These are phyloP conservation scores for Callopanchax toddi DNA, from an alignment of 2,113 vertebrate genomes.

Conservation along the genomic window DNA sequence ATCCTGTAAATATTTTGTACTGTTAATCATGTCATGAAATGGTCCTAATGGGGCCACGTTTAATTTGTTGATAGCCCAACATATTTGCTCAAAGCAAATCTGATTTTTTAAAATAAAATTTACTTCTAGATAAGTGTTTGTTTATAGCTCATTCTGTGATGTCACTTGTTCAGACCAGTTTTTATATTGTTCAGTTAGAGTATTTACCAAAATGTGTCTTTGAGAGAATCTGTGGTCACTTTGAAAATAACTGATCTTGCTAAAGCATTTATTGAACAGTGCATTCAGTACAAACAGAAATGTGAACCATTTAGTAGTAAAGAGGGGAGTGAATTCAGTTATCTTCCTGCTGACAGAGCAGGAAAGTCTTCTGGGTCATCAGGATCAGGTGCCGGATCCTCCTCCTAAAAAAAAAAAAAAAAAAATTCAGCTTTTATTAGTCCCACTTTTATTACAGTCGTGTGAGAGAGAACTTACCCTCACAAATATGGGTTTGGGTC, in stretches of 20 bases:
- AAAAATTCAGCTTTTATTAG: neutral
- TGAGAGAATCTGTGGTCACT: no score
- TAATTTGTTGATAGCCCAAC: constrained; percentile 51
- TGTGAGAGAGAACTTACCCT: constrained; percentile 70
- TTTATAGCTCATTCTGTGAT: no score
- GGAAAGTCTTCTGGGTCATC: constrained; percentile 95
- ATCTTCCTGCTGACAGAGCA: constrained; percentile 79
- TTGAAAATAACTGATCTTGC: constrained; percentile 50
- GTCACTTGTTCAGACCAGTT: no score
- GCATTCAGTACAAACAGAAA: constrained; percentile 36
- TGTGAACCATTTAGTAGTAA: constrained; percentile 12
- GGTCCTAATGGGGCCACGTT: constrained; percentile 45
- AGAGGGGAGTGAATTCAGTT: constrained; percentile 14
- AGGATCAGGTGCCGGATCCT: constrained; percentile 84
- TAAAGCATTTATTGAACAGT: constrained; percentile 64
- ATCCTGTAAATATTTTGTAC: constrained; percentile 82
- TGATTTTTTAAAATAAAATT: constrained; percentile 67
- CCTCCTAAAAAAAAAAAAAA: constrained; percentile 23
- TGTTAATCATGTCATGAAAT: constrained; percentile 61
- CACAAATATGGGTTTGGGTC: constrained; percentile 53
- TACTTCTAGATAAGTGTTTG: constrained; percentile 4
- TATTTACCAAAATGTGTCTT: no score
- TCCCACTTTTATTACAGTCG: no score
- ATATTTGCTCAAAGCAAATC: constrained; percentile 49
- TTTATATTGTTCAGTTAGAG: no score